Base-by-base conservation (phyloP, 2,888 invertebrate genomes). In the Mesorhabditis sp. region DNA sequence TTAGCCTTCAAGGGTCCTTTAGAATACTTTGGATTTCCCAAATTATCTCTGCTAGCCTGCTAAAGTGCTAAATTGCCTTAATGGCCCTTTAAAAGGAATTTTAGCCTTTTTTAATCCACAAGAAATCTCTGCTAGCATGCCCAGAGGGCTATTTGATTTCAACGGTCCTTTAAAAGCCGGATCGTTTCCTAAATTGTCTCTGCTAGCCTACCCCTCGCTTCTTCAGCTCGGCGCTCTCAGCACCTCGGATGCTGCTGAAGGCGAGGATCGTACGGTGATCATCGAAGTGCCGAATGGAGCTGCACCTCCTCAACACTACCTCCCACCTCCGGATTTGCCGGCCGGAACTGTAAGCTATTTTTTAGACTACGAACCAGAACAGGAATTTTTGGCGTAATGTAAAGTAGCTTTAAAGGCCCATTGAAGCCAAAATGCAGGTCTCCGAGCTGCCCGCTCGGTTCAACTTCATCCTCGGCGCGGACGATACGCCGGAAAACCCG, bases 231-330 rank as follows among this genome's bases (percentile, higher is more conserved):
- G 58, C n/a, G n/a, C 7, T 13, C 10, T n/a, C 58, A n/a, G 58
- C 58, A 50, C 58, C 1, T 28, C 28, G 2, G 58, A 50, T 50
- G 58, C 10, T 13, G 58, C 7, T 13, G 58, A 50, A n/a, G 58
- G n/a, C 58, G 58, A 50, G 58, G 58, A 50, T 50, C 58, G 58
- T n/a, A 50, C 58, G 58, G 58, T 50, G 58, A 50, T 50, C 58
- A 50, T 50, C n/a, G 58, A 50, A 2, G 58, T 50, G 58, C 58
- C 58, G 7, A 50, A 50, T 2, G 58, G 58, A 2, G 58, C 58
- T 2, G 1, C 1, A 2, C 58, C 7, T 13, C 58, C 58, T 10
- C 10, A 50, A 13, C 58, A 50, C n/a, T 50, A 50, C n/a, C 58
- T 50, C 58, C 58, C 58, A 2, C 58, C 58, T 2, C 58, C 58